Evolutionary conservation across 2,888 invertebrate species (phyloP), one percentile per base, ranked within the genome.

Genomic region (Zaprionus bogoriensis): DNA sequence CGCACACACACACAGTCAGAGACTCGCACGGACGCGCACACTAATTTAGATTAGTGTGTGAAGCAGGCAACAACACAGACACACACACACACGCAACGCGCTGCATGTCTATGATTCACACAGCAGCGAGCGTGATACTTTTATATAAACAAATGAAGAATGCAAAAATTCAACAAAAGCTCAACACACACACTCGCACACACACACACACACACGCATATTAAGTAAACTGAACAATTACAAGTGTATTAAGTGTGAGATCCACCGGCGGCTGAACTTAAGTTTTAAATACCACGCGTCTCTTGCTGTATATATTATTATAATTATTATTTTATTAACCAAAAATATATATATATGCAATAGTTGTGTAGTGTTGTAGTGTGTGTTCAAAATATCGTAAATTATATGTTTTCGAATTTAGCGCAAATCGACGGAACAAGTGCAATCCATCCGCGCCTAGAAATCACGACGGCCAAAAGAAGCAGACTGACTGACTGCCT

Each of bases 11-110:
- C 78, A 50, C 66, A 41, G 36, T 47, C 61, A 59, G 27, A 52
- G 39, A 28, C 41, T 20, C 60, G 20, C 48, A 53, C 65, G 55
- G 28, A 45, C 51, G 32, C 47, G 25, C 55, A 23, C 22, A 63
- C 52, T 55, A 57, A 50, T 79, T 79, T 62, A 82, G 82, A 78
- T 85, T 78, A 82, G 83, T 82, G 76, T 68, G 80, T 62, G 68
- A 64, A 59, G 54, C 71, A 58, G 32, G 48, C 62, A 82, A 32
- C 67, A 79, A 14, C 47, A 61, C 38, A 58, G 54, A 53, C 52
- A 63, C n/a, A n/a, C n/a, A n/a, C n/a, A n/a, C n/a, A 74, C 50
- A 77, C 61, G 61, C 58, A 47, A 36, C 55, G 60, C 72, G 60
- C 66, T 45, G 45, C 74, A 54, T 14, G 58, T 14, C 54, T 64